Conservation (phyloP, 2,888 invertebrate genomes). For the Ptychoptera contaminata region DNA sequence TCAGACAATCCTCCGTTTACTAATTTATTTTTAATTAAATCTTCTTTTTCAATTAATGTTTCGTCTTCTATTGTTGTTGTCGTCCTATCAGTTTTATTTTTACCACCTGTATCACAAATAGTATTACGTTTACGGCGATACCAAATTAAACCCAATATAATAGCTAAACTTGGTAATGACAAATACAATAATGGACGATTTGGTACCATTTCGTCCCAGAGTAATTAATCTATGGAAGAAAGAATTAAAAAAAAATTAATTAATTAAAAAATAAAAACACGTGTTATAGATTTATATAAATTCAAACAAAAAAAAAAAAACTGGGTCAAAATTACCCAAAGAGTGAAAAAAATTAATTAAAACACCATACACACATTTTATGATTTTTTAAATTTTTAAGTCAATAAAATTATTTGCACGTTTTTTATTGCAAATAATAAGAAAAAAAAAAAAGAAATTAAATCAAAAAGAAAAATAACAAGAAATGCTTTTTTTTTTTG, state of each 20-base stretch:
- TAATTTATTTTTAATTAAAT: slow-evolving; percentile 15
- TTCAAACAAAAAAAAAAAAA: background rate
- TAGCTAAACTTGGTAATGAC: slow-evolving; percentile 64
- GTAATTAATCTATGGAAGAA: slow-evolving; percentile 1
- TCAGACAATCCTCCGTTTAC: slow-evolving; percentile 16
- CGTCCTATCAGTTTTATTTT: slow-evolving; percentile 24
- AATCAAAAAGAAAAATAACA: too few species aligned
- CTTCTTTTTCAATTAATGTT: slow-evolving; percentile 7
- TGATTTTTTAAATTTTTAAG: too few species aligned
- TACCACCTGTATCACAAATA: slow-evolving; percentile 59
- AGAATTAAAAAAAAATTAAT: background rate
- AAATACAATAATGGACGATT: slow-evolving; percentile 61
- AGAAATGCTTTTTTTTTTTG: too few species aligned
- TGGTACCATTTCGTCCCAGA: slow-evolving; percentile 46
- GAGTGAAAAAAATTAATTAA: too few species aligned
- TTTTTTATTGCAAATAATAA: too few species aligned
- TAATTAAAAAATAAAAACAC: background rate
- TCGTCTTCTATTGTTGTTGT: background rate
- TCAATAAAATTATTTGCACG: too few species aligned
- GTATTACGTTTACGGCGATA: slow-evolving; percentile 61
- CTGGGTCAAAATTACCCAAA: background rate
- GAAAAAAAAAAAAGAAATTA: too few species aligned
- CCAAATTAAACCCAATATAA: slow-evolving; percentile 64
- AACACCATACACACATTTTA: too few species aligned
- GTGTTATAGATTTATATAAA: background rate